A percentile compares a stretch with the other conserved stretches of the same genome.
Conservation (phyloP, 2,888 invertebrate species). For the Parasteatoda lunata region DNA sequence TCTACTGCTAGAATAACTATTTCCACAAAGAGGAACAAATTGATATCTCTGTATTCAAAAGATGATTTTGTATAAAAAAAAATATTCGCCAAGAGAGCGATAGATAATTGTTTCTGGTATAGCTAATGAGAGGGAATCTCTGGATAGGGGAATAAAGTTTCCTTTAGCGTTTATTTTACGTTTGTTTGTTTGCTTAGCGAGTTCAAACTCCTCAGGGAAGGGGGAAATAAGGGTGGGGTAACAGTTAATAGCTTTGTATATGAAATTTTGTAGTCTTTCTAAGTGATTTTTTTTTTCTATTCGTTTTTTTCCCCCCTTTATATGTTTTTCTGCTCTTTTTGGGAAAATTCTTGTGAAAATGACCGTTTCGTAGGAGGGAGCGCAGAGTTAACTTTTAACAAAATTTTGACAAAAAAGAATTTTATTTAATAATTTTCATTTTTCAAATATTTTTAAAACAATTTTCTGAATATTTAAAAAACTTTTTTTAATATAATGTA, state of each 20-base stretch:
- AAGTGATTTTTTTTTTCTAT: background rate
- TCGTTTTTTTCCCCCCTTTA: background rate
- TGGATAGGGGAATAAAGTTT: constrained; percentile 60
- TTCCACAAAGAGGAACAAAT: too few relatives aligned
- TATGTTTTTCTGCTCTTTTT: background rate
- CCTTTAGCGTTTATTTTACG: constrained; percentile 53
- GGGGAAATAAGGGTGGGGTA: constrained; percentile 20
- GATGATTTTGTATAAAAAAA: background rate
- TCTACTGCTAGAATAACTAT: too few relatives aligned
- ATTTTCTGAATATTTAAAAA: too few relatives aligned
- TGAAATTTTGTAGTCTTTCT: constrained; percentile 22
- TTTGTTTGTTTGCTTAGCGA: constrained; percentile 63
- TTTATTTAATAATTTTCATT: too few relatives aligned
- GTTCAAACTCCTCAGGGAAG: constrained; percentile 48
- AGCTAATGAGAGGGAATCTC: background rate
- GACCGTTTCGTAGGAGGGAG: background rate
- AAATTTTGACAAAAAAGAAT: too few relatives aligned
- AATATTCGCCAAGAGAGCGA: constrained; percentile 32
- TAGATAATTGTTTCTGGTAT: background rate
- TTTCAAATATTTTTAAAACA: too few relatives aligned
- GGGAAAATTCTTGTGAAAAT: background rate
- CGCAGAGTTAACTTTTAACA: too few relatives aligned
- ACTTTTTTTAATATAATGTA: too few relatives aligned
- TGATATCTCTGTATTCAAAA: too few relatives aligned
- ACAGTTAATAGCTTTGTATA: constrained; percentile 53